Evolutionary conservation across 2,888 invertebrate species (phyloP), one percentile per base, ranked within the genome.

Genomic region (Fabriciana adippe): DNA sequence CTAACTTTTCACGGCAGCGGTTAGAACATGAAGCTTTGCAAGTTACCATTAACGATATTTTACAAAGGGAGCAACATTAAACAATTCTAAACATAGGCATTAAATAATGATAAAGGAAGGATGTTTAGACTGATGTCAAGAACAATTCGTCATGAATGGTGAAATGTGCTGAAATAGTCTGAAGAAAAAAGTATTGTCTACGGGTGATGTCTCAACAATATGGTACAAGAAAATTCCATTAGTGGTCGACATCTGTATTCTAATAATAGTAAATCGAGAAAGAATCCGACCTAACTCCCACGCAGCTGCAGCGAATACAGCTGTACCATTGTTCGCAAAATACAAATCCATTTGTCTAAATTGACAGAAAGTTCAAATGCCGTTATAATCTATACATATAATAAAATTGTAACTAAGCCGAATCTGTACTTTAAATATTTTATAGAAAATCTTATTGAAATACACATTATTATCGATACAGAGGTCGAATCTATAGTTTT

Each of bases 251-350:
- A 68, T 68, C 57, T 72, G 75, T 77, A 75, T 79, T 81, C 83
- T 86, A 84, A 81, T 78, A 82, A 83, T 85, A 87, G 81, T 75
- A 67, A 74, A 74, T 75, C 74, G 74, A 75, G 74, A 81, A 81
- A 79, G 74, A 80, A 79, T 79, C 75, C 69, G 69, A 73, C 76
- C 76, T 74, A 68, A 72, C 76, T 69, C 77, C 76, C 72, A 79
- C 78, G 72, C 74, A 66, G 67, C 64, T 63, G 59, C 63, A 74
- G 59, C 31, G 18, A 47, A 59, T 18, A 64, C 50, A 60, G 53
- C 55, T 53, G 64, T 21, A 35, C 48, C 18, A 41, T 15, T 35
- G 18, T 56, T 21, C n/a, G 45, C 59, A 59, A 26, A 47, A n/a
- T 59, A 59, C 47, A 48, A 48, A 8, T 48, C 47, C 21, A 3